A percentile compares a stretch with the other conserved stretches of the same genome.
These are phyloP conservation scores for Laodelphax striatellus DNA, from an alignment of 1,140 invertebrate species.

Conservation along the genomic window DNA sequence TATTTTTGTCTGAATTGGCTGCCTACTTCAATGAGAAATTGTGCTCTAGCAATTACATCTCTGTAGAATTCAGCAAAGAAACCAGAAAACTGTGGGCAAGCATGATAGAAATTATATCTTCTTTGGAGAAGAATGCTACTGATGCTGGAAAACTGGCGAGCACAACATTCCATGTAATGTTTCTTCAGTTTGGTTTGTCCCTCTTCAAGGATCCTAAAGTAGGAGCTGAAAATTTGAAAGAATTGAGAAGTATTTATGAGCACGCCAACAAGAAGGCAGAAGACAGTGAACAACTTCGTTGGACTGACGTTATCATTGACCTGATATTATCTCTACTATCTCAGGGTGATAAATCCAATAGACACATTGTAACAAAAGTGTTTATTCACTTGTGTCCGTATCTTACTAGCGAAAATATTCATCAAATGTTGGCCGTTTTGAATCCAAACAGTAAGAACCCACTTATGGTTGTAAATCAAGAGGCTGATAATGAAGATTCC, in stretches of 20 bases:
- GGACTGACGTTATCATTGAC: conserved; percentile 70
- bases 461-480: conserved; percentile 34
- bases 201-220: conserved; percentile 54
- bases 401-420: conserved; percentile 49
- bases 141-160: conserved; percentile 32
- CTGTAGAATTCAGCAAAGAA: conserved; percentile 39
- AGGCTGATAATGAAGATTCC: neutral
- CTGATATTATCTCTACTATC: conserved; percentile 60
- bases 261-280: conserved; percentile 27
- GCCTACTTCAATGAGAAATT: conserved; percentile 39
- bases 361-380: conserved; percentile 42
- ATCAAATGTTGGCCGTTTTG: conserved; percentile 41
- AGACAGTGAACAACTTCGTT: conserved; percentile 42
- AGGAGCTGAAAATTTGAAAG: conserved; percentile 49
- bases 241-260: conserved; percentile 51
- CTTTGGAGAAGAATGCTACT: conserved; percentile 32
- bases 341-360: conserved; percentile 51
- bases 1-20: conserved; percentile 41
- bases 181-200: conserved; percentile 57
- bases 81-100: conserved; percentile 44
- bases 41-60: conserved; percentile 30
- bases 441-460: conserved; percentile 34
- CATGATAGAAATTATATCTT: conserved; percentile 38
- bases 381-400: conserved; percentile 59
- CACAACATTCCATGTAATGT: conserved; percentile 49